Evolutionary conservation across 2,888 invertebrate genomes (phyloP), one percentile per base, ranked within the genome.

Genomic region (Pachycephus smyrnensis): DNA sequence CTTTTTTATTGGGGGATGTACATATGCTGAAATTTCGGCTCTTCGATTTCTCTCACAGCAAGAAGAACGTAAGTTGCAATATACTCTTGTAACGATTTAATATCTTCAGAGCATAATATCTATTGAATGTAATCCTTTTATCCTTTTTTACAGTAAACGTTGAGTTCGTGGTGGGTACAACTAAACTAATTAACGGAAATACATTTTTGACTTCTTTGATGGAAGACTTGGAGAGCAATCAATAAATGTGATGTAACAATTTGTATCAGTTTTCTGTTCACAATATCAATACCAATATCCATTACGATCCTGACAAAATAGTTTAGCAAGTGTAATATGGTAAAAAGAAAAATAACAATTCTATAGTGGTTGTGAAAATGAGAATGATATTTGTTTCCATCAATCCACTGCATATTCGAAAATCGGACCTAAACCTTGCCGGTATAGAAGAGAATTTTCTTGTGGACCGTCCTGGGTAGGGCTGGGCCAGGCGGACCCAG

Each of bases 1-100:
- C 0, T 98, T 98, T 91, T 98, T 99, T 90, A 95, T 99, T 30
- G 99, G 99, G 6, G 99, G 99, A 0, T 97, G 98, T 89, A 99
- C 99, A 0, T 98, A 96, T 92, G 97, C 98, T 1, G 99, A 99
- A 92, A 95, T 96, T 86, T 96, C 96, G 0, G 96, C 96, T 0
- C 89, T 96, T 12, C 93, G 96, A 80, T 95, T 94, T 86, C 92
- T 96, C 32, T 95, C 96, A 15, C 95, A 95, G 83, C 95, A 95
- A 88, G 96, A 71, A 33, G 71, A 71, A 6, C 31, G 71, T 71
- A 33, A 71, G 71, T 71, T 32, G 31, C 71, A 23, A 31, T 71
- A 33, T 31, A 71, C 9, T 9, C 55, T 1, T 55, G 9, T 55
- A 23, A 23, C 2, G 23, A 9, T 55, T 23, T 55, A 23, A 55